phyloP scores from a whole-genome alignment of 2,113 vertebrate genomes.

The Psammodynastes pulverulentus region DNA sequence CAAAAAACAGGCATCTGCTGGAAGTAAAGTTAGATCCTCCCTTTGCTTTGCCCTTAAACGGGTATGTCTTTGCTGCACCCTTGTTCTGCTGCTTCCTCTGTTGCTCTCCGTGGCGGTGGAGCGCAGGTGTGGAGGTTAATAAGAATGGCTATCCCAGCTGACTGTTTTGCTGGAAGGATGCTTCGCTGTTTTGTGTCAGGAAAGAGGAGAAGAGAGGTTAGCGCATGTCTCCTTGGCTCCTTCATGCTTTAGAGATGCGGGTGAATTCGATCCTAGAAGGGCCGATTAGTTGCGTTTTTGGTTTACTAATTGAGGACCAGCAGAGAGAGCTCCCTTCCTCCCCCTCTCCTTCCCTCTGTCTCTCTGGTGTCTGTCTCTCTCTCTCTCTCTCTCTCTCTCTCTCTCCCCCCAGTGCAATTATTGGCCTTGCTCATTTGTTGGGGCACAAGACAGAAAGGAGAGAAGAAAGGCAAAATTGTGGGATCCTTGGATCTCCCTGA shows the following conservation, averaged over 20 bases:
- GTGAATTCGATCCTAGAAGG: not conserved
- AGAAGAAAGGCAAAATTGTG: no score
- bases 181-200: slow-evolving; percentile 29
- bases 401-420: not conserved
- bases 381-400: not conserved
- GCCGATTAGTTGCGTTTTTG: not conserved
- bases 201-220: slow-evolving; percentile 2
- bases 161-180: slow-evolving; percentile 47
- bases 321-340: not conserved
- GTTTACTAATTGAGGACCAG: not conserved
- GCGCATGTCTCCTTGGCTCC: no score
- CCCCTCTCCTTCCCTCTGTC: not conserved
- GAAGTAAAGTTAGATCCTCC: slow-evolving; percentile 23
- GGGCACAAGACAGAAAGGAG: not conserved
- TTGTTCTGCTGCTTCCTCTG: not conserved
- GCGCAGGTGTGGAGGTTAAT: slow-evolving; percentile 69
- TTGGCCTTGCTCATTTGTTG: not conserved
- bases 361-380: not conserved
- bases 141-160: slow-evolving; percentile 62
- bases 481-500: no score
- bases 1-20: slow-evolving; percentile 43
- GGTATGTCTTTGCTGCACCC: not conserved
- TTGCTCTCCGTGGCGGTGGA: slow-evolving; percentile 32
- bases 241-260: not conserved
- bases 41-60: slow-evolving; percentile 6